These are phyloP conservation scores for Lordiphosa fenestrarum DNA, from an alignment of 2,888 invertebrate genomes.

Conservation along the genomic window DNA sequence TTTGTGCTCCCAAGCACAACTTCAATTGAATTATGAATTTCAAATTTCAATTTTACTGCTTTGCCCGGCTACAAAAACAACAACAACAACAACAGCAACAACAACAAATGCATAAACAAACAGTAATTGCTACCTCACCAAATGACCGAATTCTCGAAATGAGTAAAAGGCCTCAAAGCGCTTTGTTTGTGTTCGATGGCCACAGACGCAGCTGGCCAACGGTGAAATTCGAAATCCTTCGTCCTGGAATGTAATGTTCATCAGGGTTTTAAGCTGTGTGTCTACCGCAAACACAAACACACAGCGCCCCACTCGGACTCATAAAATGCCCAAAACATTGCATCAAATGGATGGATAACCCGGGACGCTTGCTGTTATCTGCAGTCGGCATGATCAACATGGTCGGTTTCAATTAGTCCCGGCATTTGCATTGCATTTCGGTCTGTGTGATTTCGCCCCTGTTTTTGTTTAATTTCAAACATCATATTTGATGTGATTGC, in stretches of 20 bases:
- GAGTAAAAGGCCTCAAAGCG: conserved; percentile 52
- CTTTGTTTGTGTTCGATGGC: conserved; percentile 41
- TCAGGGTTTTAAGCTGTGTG: conserved; percentile 61
- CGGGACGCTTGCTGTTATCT: conserved; percentile 23
- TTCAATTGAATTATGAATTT: conserved; percentile 74
- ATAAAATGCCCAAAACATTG: conserved; percentile 51
- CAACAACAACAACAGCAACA: conserved; percentile 7
- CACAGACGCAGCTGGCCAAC: conserved; percentile 19
- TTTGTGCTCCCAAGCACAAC: conserved; percentile 54
- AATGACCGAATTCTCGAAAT: conserved; percentile 40
- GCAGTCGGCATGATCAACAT: conserved; percentile 34
- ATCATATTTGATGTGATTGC: conserved; percentile 65
- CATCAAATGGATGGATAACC: conserved; percentile 28
- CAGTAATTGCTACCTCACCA: conserved; percentile 69
- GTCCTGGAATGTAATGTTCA: conserved; percentile 43
- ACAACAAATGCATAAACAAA: conserved; percentile 61
- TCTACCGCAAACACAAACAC: conserved; percentile 34
- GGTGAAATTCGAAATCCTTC: conserved; percentile 22
- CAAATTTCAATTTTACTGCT: conserved; percentile 62
- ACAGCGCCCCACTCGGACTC: conserved; percentile 20
- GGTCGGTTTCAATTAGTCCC: conserved; percentile 44
- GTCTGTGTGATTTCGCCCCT: conserved; percentile 39
- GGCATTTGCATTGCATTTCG: conserved; percentile 23
- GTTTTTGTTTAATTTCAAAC: conserved; percentile 47
- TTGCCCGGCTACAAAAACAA: conserved; percentile 6